phyloP scores from a whole-genome alignment of 2,113 vertebrate species.

The Lampris megalopsis region DNA sequence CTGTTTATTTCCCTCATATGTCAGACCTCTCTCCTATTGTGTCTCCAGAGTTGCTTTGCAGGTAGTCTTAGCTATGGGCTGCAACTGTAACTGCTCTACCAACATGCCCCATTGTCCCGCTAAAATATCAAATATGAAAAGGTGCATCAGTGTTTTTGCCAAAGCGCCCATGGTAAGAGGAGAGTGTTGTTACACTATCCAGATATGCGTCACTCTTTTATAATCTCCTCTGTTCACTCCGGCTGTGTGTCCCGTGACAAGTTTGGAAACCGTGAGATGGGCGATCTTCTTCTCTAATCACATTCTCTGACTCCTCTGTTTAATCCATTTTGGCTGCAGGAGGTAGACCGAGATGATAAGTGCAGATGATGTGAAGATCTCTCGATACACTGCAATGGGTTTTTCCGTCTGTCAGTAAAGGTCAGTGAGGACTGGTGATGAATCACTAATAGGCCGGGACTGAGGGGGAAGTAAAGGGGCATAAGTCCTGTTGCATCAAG shows the following conservation, averaged over 20 bases:
- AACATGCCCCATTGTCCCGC: constrained; percentile 60
- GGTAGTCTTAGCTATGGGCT: constrained; percentile 63
- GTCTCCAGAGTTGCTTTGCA: constrained; percentile 27
- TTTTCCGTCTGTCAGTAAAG: not conserved
- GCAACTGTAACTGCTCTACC: constrained; percentile 41
- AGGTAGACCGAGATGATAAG: not conserved
- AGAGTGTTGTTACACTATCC: constrained; percentile 69
- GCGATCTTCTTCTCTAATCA: constrained; percentile 24
- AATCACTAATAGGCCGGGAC: no score
- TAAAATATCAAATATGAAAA: constrained; percentile 49
- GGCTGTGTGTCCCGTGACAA: constrained; percentile 1
- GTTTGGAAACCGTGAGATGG: constrained; percentile 18
- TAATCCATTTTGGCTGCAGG: constrained; percentile 32
- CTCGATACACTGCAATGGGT: constrained; percentile 1
- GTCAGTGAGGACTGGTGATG: not conserved
- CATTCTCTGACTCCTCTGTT: constrained; percentile 26
- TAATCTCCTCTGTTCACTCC: not conserved
- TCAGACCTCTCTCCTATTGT: constrained; percentile 54
- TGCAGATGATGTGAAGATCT: constrained; percentile 14
- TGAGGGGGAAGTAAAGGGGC: no score
- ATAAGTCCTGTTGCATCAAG: no score
- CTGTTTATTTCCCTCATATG: constrained; percentile 51
- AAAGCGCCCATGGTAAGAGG: constrained; percentile 58
- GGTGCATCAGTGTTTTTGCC: constrained; percentile 27
- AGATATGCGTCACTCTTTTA: constrained; percentile 48